A percentile compares a stretch with the other conserved stretches of the same genome.
phyloP scores from a whole-genome alignment of 1,140 invertebrate genomes.

The Leptoteleia sp. region DNA sequence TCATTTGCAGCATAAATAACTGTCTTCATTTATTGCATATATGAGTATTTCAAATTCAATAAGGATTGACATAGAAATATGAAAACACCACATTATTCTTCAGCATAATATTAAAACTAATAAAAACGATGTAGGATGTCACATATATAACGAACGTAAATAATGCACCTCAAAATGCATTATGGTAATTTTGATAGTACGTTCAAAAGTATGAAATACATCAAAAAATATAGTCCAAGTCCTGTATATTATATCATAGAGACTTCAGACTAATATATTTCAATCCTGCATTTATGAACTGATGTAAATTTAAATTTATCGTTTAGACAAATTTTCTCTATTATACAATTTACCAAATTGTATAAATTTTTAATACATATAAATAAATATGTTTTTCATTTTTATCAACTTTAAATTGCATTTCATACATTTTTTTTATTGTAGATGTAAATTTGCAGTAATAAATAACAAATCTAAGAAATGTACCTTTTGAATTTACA shows the following conservation, averaged over 20 bases:
- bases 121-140: conserved; percentile 35
- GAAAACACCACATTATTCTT: conserved; percentile 26
- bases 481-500: neutral
- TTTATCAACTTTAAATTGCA: neutral
- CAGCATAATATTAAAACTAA: conserved; percentile 39
- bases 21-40: neutral
- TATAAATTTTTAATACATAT: no score
- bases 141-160: conserved; percentile 33
- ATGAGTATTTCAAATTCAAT: conserved; percentile 9
- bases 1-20: neutral
- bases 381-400: no score
- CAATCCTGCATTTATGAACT: conserved; percentile 7
- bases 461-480: neutral
- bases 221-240: conserved; percentile 52
- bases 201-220: conserved; percentile 34
- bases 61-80: conserved; percentile 19
- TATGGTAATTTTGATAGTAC: conserved; percentile 53
- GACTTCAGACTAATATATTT: conserved; percentile 38
- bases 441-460: no score
- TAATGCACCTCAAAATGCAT: conserved; percentile 41
- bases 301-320: conserved; percentile 34
- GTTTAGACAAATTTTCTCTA: conserved; percentile 21
- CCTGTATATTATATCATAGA: conserved; percentile 36
- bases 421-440: no score
- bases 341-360: no score